These are phyloP conservation scores for Spicauda simplicius DNA, from an alignment of 2,888 invertebrate genomes.

Conservation along the genomic window DNA sequence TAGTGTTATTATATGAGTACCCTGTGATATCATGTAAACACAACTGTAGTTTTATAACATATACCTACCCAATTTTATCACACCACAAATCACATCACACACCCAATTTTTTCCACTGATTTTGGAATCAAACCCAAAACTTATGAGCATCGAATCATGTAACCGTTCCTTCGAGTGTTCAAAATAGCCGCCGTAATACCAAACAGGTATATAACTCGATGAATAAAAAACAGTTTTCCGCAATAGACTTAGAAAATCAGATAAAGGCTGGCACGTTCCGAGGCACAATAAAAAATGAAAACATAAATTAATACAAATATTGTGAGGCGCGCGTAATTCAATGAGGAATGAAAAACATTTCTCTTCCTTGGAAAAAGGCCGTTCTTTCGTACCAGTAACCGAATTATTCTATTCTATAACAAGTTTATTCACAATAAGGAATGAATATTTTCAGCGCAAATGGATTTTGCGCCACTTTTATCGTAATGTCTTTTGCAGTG, in stretches of 20 bases:
- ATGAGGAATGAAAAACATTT: slow-evolving; percentile 66
- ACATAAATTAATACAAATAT: slow-evolving; percentile 78
- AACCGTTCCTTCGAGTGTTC: no score
- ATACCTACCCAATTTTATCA: no score
- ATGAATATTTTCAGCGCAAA: slow-evolving; percentile 28
- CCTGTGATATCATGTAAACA: no score
- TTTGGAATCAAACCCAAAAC: no score
- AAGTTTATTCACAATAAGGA: slow-evolving; percentile 75
- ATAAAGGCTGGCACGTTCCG: slow-evolving; percentile 52
- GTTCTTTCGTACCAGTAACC: slow-evolving; percentile 63
- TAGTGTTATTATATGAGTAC: no score
- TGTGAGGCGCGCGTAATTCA: slow-evolving; percentile 73
- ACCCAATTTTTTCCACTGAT: no score
- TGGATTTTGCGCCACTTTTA: slow-evolving; percentile 28
- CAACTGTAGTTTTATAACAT: no score
- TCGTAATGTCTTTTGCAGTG: slow-evolving; percentile 20
- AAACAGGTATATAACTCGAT: not conserved
- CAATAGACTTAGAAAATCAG: slow-evolving; percentile 55
- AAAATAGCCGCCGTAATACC: no score
- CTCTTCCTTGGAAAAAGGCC: slow-evolving; percentile 52
- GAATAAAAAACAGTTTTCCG: slow-evolving; percentile 1
- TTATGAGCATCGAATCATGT: no score
- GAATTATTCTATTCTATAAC: slow-evolving; percentile 80
- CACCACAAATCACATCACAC: no score
- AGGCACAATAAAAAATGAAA: slow-evolving; percentile 71